phyloP scores from a whole-genome alignment of 2,113 vertebrate genomes.

The Callithrix jacchus region DNA sequence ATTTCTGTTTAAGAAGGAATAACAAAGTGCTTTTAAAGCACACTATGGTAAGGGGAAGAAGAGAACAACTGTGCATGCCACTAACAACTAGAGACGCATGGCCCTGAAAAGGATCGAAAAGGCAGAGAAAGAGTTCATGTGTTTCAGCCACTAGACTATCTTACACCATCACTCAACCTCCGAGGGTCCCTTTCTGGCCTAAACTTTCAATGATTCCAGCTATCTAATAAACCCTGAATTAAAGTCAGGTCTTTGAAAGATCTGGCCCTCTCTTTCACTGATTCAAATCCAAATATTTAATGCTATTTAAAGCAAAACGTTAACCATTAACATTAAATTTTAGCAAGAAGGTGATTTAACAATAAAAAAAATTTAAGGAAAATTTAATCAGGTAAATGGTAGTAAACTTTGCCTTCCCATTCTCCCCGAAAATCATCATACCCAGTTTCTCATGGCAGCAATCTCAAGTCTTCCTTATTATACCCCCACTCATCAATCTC shows the following conservation, averaged over 20 bases:
- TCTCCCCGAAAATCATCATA: neutral
- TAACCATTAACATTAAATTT: neutral
- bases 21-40: neutral
- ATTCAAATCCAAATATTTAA: neutral
- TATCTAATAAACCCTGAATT: neutral
- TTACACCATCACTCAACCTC: neutral
- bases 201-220: neutral
- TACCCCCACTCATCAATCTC: neutral
- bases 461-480: neutral
- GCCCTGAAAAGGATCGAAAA: neutral
- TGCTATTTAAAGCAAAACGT: neutral
- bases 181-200: neutral
- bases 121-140: neutral
- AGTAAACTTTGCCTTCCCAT: neutral
- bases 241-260: neutral
- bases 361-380: neutral
- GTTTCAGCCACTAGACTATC: neutral
- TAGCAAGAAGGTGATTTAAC: neutral
- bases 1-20: neutral
- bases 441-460: neutral
- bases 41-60: neutral
- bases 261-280: neutral
- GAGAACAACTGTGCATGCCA: neutral
- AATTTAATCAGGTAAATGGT: neutral
- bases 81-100: neutral